Evolutionary conservation across 2,797 vertebrate species (phyloP).

Genomic region (Lepidocolaptes lacrymiger): DNA sequence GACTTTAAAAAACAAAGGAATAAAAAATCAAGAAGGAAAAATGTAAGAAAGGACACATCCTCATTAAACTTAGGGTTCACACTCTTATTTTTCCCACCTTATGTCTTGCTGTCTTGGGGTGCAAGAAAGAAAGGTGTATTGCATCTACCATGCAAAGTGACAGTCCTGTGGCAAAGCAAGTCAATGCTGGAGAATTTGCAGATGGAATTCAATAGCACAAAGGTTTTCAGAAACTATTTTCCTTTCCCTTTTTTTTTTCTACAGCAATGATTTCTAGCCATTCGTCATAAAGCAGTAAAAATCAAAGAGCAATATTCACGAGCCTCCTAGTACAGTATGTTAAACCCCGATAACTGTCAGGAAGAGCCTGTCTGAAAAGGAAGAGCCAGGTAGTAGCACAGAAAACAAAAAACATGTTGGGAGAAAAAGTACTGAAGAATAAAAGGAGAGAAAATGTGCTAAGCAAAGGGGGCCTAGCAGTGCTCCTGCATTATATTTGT

Average conservation of each 20-base stretch:
- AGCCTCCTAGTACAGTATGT: slow-evolving; percentile 72
- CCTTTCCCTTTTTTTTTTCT: not conserved
- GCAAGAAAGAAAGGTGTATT: not conserved
- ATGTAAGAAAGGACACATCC: not conserved
- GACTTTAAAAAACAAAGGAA: not conserved
- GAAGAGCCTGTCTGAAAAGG: slow-evolving; percentile 61
- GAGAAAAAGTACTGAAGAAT: slow-evolving; percentile 48
- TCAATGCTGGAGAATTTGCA: slow-evolving; percentile 14
- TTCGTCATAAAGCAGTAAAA: slow-evolving; percentile 68
- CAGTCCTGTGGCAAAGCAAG: not conserved
- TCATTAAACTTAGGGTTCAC: not conserved
- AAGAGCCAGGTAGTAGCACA: slow-evolving; percentile 60
- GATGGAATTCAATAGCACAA: slow-evolving; percentile 57
- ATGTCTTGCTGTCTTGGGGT: not conserved
- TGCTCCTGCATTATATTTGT: slow-evolving; percentile 21
- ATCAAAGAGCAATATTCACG: slow-evolving; percentile 78
- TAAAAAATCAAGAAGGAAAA: not conserved
- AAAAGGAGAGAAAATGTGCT: slow-evolving; percentile 48
- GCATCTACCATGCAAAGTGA: not conserved
- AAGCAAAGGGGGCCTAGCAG: slow-evolving; percentile 21
- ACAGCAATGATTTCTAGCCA: slow-evolving; percentile 48
- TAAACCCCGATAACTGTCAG: slow-evolving; percentile 74
- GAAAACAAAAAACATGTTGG: slow-evolving; percentile 61
- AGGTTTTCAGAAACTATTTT: slow-evolving; percentile 57
- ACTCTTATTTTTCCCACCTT: not conserved